Percentiles rank a stretch among this genome's conserved stretches.
Conservation (phyloP, 2,797 vertebrate species). For the Tenualosa thibaudeaui region DNA sequence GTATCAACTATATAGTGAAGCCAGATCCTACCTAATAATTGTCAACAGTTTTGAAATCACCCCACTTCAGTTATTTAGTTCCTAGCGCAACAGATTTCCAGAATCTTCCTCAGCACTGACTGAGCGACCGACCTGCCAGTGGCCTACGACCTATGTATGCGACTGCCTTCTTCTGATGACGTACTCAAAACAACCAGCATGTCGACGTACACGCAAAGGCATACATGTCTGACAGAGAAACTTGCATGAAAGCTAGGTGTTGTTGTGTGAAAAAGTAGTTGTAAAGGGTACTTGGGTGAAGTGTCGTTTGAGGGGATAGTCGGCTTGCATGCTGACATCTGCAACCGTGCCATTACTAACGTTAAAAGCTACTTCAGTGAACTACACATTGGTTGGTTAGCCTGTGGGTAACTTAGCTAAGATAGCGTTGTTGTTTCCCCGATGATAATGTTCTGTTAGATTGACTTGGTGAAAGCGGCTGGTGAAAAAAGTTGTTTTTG, state of each 20-base stretch:
- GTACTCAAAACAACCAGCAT: neutral
- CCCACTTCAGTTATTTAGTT: neutral
- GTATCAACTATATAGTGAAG: neutral
- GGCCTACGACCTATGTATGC: neutral
- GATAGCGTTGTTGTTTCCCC: neutral
- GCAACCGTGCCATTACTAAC: neutral
- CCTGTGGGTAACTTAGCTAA: neutral
- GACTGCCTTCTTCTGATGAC: constrained; percentile 5
- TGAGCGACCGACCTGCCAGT: constrained; percentile 1
- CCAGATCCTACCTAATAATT: neutral
- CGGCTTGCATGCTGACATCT: neutral
- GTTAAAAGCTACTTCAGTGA: neutral
- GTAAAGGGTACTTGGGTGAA: neutral
- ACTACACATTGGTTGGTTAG: neutral
- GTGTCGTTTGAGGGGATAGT: neutral
- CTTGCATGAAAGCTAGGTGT: too few relatives aligned
- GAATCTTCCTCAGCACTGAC: neutral
- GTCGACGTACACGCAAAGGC: too few relatives aligned
- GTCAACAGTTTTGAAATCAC: neutral
- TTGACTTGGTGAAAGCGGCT: neutral
- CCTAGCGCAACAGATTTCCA: neutral
- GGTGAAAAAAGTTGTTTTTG: neutral
- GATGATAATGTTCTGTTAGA: neutral
- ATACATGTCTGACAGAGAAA: too few relatives aligned
- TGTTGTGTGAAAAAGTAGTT: neutral